Evolutionary conservation across 2,888 invertebrate genomes (phyloP), one percentile per base, ranked within the genome.

Genomic region (Sminthurinus aureus): DNA sequence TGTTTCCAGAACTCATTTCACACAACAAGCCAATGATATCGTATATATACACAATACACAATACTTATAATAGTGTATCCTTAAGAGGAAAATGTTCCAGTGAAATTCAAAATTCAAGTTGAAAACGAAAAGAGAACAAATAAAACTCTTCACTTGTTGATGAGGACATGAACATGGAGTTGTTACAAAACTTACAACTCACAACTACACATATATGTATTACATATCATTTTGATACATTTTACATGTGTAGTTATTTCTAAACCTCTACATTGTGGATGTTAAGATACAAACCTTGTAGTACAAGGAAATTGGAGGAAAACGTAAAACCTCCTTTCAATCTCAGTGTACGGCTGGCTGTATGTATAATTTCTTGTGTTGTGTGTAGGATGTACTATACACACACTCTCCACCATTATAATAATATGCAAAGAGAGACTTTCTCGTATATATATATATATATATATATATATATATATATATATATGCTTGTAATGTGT

Each of bases 111-210:
- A 22, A 69, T 20, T 71, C 24, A 24, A 2, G 13, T 15, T 71
- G 6, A 26, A 24, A 13, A 13, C 22, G 6, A 24, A 71, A 71
- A 71, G 24, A 24, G 24, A 69, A 71, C 71, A 71, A 71, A 71
- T 71, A 71, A 71, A 71, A 71, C 71, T 71, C 71, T 67, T 67
- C 67, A 20, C 67, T 71, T 22, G 71, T 71, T 38, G 38, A 38
- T 38, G 38, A 38, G 38, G 38, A 38, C 38, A 38, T 38, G 38
- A 38, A 38, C 1, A 38, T 38, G 6, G 3, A 38, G 6, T 6
- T 38, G 38, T 38, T 38, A 38, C 38, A 38, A 38, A 1, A 4
- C 6, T 38, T 38, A 38, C 38, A 38, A 38, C 38, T 38, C 6
- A 38, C 38, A 38, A 38, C 38, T 38, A 38, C 6, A 6, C 6